phyloP scores from a whole-genome alignment of 2,888 invertebrate species.

The Melanophora roralis region DNA sequence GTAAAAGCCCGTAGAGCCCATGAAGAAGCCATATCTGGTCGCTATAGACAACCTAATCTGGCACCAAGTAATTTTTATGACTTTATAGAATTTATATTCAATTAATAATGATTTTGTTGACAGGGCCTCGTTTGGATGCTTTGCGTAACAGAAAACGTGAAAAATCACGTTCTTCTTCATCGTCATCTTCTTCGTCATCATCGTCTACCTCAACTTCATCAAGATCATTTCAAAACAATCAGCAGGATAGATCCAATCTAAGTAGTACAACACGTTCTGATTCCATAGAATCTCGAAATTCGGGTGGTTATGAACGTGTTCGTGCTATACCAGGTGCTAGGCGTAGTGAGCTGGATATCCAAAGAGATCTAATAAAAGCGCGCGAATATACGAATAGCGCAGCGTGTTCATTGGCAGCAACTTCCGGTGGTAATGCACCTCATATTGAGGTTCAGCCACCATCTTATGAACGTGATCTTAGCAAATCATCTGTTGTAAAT shows the following conservation, averaged over 20 bases:
- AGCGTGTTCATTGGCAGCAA: neutral
- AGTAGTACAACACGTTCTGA: slow-evolving; percentile 74
- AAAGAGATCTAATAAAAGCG: slow-evolving; percentile 71
- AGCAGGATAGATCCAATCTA: slow-evolving; percentile 67
- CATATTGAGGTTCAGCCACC: slow-evolving; percentile 76
- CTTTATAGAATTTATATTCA: neutral
- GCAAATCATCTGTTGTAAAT: slow-evolving; percentile 47
- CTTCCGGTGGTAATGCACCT: slow-evolving; percentile 58
- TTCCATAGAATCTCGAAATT: slow-evolving; percentile 74
- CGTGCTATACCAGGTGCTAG: slow-evolving; percentile 73
- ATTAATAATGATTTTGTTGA: neutral
- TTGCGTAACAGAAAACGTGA: slow-evolving; percentile 59
- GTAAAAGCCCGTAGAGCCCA: slow-evolving; percentile 77
- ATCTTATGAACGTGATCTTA: slow-evolving; percentile 61
- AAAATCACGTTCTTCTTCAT: slow-evolving; percentile 65
- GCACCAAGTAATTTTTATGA: slow-evolving; percentile 70
- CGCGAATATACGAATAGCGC: slow-evolving; percentile 66
- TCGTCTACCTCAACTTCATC: slow-evolving; percentile 71
- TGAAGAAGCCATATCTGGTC: slow-evolving; percentile 77
- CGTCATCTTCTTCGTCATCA: slow-evolving; percentile 69
- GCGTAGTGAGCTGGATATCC: slow-evolving; percentile 74
- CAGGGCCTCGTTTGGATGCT: slow-evolving; percentile 65
- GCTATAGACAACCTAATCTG: slow-evolving; percentile 76
- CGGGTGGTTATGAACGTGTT: slow-evolving; percentile 71
- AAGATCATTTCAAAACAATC: slow-evolving; percentile 65